A percentile compares a stretch with the other conserved stretches of the same genome.
Evolutionary conservation across 2,888 invertebrate genomes (phyloP).

Genomic region (Plebejus argus): DNA sequence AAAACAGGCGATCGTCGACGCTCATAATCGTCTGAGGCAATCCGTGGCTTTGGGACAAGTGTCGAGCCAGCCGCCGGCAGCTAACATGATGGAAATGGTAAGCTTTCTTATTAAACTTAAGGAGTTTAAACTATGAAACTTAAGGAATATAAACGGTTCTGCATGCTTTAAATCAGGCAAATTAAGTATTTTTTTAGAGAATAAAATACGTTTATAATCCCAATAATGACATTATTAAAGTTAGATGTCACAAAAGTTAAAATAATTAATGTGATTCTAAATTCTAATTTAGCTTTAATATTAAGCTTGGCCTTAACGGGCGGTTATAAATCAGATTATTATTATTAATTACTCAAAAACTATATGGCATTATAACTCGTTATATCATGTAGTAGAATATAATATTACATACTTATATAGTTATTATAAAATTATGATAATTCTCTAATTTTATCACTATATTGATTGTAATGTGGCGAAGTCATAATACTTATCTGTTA

Average conservation of each 20-base stretch:
- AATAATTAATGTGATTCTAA: not conserved
- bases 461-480: not conserved
- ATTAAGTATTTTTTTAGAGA: not conserved
- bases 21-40: conserved; percentile 90
- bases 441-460: not conserved
- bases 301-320: not conserved
- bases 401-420: not conserved
- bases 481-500: not conserved
- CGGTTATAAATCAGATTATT: not conserved
- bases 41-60: conserved; percentile 89
- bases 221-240: not conserved
- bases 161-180: not conserved
- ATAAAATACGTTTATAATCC: not conserved
- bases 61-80: conserved; percentile 87
- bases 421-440: conserved; percentile 21
- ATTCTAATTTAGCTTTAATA: not conserved
- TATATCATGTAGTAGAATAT: not conserved
- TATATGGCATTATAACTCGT: not conserved
- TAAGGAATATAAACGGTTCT: not conserved
- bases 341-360: conserved; percentile 3
- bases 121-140: not conserved
- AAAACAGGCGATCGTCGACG: conserved; percentile 87
- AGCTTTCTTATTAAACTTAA: conserved; percentile 44
- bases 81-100: conserved; percentile 94
- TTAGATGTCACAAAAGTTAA: not conserved